Conservation (phyloP, 2,888 invertebrate species). For the Lingula anatina region DNA sequence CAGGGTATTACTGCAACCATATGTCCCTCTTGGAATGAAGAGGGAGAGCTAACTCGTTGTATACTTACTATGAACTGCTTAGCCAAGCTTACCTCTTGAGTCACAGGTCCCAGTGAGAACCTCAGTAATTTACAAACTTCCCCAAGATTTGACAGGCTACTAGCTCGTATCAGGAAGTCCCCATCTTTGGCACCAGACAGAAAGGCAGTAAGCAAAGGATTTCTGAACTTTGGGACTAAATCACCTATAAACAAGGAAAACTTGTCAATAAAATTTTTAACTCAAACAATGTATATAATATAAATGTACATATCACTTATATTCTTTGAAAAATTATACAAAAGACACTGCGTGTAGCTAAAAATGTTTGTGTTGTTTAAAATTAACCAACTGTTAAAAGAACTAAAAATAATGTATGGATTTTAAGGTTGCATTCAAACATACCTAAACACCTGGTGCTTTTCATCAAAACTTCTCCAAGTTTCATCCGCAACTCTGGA, state of each 20-base stretch:
- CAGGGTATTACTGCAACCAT: too few relatives aligned
- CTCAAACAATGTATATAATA: neutral
- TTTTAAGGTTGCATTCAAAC: slow-evolving; percentile 18
- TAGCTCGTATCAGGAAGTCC: slow-evolving; percentile 71
- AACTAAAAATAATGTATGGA: neutral
- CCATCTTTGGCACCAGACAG: slow-evolving; percentile 65
- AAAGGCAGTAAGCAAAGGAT: slow-evolving; percentile 67
- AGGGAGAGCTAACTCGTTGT: too few relatives aligned
- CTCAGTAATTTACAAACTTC: slow-evolving; percentile 72
- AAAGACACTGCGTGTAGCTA: neutral
- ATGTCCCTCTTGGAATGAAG: too few relatives aligned
- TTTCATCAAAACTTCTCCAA: slow-evolving; percentile 75
- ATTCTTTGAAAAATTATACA: neutral
- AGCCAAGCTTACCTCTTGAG: slow-evolving; percentile 62
- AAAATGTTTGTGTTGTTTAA: too few relatives aligned
- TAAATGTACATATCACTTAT: neutral
- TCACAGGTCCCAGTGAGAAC: slow-evolving; percentile 67
- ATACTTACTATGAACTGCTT: neutral
- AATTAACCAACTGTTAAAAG: neutral
- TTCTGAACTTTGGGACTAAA: slow-evolving; percentile 66
- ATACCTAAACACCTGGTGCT: slow-evolving; percentile 68
- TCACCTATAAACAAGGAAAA: slow-evolving; percentile 71
- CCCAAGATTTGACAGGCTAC: slow-evolving; percentile 77
- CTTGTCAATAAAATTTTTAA: too few relatives aligned
- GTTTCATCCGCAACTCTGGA: slow-evolving; percentile 63